Evolutionary conservation across 2,888 invertebrate species (phyloP), one percentile per base, ranked within the genome.

Genomic region (Zaprionus bogoriensis): DNA sequence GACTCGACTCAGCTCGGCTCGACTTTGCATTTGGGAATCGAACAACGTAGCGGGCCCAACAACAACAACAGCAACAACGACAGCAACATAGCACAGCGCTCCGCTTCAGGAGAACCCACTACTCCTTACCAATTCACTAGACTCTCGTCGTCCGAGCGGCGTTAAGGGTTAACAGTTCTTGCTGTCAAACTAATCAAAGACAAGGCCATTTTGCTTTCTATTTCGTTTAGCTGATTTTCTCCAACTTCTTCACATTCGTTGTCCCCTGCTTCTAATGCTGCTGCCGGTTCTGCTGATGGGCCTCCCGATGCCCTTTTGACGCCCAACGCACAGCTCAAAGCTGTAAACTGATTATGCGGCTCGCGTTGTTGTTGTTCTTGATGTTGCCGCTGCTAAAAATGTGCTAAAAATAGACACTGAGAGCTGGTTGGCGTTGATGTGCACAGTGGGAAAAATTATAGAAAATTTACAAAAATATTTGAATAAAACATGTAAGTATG

Each of bases 331-430:
- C 12, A 12, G 12, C 32, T 3, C 14, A 36, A 19, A 38, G 17
- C 48, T 55, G 36, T 64, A 53, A 61, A 57, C 65, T 59, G 60
- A 59, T 59, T 68, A 59, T 54, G 41, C 17, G 51, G 48, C 38
- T 60, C 32, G 32, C 17, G 32, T 32, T 32, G 32, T 32, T 32
- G 14, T 14, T 32, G 32, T 3, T n/a, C n/a, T n/a, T 36, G 32
- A 12, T 36, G 17, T 36, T 36, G 32, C 17, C 32, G 61, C 61
- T 70, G 57, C 51, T 27, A 46, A 25, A 25, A 25, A 25, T 67
- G 51, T 51, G 47, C 73, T 61, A 57, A 68, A 84, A 73, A 84
- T 79, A 80, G 74, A 67, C 44, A 23, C 46, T 12, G 19, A 32
- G 36, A 44, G 28, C 46, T 46, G 38, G 36, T 30, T 17, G 44